Evolutionary conservation across 2,113 vertebrate genomes (phyloP), one percentile per base, ranked within the genome.

Genomic region (Rhinoderma darwinii): DNA sequence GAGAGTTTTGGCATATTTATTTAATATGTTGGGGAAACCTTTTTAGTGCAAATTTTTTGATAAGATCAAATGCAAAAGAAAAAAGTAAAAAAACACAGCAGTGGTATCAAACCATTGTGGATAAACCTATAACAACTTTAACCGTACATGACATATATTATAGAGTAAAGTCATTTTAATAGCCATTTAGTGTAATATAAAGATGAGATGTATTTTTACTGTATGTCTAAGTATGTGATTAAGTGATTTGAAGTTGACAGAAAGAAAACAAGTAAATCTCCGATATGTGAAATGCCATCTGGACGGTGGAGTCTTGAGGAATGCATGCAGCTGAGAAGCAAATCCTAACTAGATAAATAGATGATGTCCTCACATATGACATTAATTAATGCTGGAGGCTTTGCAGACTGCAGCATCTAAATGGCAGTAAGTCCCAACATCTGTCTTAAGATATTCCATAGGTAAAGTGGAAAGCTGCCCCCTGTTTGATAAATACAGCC

Each of bases 361-460:
- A 87, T 82, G 50, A 81, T 56, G 78, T 87, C 78, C 37, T 82
- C 63, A 80, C 77, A 81, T 75, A 75, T 61, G 78, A 87, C 79
- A 74, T 75, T 87, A 86, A 86, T 86, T 86, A 87, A 87, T 87
- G 86, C 86, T 87, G 68, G 79, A 82, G 86, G 86, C 86, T 82
- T 70, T 87, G 14, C 79, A 72, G 79, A 44, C 51, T 74, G 50
- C 11, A 74, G 35, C 78, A 25, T 50, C 8, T 47, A 17, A 74
- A 77, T 59, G 79, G 35, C 78, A 61, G 50, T 35, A 74, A 61
- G 79, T 79, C 75, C 56, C 84, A 81, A 66, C 86, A 87, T 82
- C 86, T 87, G 78, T 70, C 79, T 75, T 56, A 74, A 63, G 70
- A 73, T 56, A 66, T 54, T 82, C 68, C 72, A 73, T 61, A 87